Evolutionary conservation across 2,797 vertebrate species (phyloP).

Genomic region (Periophthalmus magnuspinnatus): DNA sequence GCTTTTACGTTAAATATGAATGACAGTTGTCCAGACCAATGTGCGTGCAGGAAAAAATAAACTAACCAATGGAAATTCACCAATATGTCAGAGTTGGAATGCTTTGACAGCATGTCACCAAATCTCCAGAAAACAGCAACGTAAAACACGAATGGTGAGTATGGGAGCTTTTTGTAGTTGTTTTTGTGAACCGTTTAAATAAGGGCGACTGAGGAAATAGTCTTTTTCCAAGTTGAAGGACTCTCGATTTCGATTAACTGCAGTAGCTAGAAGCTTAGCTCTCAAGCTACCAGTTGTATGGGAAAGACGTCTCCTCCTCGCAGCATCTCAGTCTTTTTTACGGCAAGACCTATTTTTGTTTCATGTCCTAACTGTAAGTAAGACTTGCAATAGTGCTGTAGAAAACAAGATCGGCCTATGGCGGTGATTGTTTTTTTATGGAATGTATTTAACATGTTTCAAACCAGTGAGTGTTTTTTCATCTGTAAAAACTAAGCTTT

Average conservation of each 20-base stretch:
- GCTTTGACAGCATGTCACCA: slow-evolving; percentile 13
- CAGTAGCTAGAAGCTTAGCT: slow-evolving; percentile 37
- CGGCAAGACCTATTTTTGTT: neutral
- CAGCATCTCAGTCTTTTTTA: slow-evolving; percentile 30
- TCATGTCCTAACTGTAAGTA: neutral
- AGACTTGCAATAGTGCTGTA: neutral
- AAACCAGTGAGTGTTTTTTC: neutral
- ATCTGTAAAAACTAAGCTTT: slow-evolving; percentile 4
- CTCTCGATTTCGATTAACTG: slow-evolving; percentile 1
- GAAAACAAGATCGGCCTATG: neutral
- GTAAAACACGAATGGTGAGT: slow-evolving; percentile 62
- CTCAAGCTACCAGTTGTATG: slow-evolving; percentile 18
- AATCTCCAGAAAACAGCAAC: slow-evolving; percentile 17
- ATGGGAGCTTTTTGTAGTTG: neutral
- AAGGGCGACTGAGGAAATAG: neutral
- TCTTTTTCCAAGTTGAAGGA: neutral
- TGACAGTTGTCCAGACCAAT: slow-evolving; percentile 50
- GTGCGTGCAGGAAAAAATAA: fast-evolving
- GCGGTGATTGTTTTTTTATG: neutral
- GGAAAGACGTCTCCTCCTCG: slow-evolving; percentile 22
- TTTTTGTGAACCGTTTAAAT: neutral
- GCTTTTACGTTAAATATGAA: slow-evolving; percentile 10
- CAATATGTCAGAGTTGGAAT: slow-evolving; percentile 30
- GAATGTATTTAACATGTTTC: neutral
- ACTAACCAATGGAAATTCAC: slow-evolving; percentile 51